A percentile compares a stretch with the other conserved stretches of the same genome.
Conservation (phyloP, 2,797 vertebrate species). For the Hephaestus fuliginosus region DNA sequence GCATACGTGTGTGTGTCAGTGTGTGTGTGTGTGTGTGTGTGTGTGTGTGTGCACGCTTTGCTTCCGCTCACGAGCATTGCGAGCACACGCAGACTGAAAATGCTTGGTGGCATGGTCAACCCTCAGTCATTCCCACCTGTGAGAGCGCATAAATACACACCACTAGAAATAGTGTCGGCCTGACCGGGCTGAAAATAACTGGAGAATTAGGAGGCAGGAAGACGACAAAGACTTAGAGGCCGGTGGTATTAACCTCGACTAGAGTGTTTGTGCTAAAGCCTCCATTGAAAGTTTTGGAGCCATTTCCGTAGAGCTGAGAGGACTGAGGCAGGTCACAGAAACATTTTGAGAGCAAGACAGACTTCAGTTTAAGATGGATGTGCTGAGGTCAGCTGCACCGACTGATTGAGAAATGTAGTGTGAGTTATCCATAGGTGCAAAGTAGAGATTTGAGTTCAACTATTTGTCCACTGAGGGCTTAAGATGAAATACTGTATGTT, state of each 20-base stretch:
- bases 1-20: conserved; percentile 7
- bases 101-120: conserved; percentile 51
- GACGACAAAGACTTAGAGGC: conserved; percentile 59
- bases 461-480: neutral
- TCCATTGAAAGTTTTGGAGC: neutral
- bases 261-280: neutral
- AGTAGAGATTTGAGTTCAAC: neutral
- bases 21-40: neutral
- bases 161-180: conserved; percentile 71
- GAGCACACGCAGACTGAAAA: conserved; percentile 29
- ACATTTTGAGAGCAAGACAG: neutral
- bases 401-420: neutral
- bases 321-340: neutral
- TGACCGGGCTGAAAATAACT: conserved; percentile 73
- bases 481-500: neutral
- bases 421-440: neutral
- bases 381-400: neutral
- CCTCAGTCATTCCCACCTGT: conserved; percentile 73
- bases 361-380: neutral
- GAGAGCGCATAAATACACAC: conserved; percentile 71
- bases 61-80: conserved; percentile 58
- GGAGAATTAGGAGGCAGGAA: conserved; percentile 60
- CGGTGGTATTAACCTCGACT: conserved; percentile 24
- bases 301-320: neutral
- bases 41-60: conserved; percentile 55